A percentile compares a stretch with the other conserved stretches of the same genome.
These are phyloP conservation scores for Aporophyla lueneburgensis DNA, from an alignment of 2,888 invertebrate species.

Conservation along the genomic window DNA sequence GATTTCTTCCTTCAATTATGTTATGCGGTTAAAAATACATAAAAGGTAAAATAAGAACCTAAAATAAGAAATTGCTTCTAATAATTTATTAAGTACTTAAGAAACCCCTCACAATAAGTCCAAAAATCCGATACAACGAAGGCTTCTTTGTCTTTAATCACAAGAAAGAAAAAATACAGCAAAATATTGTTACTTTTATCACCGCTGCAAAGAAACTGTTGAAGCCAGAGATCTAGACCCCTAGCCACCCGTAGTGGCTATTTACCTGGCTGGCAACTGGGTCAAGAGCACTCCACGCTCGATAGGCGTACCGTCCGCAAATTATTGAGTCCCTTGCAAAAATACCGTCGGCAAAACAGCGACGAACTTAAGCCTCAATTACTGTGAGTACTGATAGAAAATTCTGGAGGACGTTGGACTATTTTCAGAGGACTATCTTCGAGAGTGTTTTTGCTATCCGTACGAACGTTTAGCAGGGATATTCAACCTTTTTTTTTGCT, in stretches of 20 bases:
- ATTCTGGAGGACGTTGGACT: conserved; percentile 41
- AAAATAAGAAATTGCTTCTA: neutral
- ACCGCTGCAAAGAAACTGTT: conserved; percentile 29
- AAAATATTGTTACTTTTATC: conserved; percentile 15
- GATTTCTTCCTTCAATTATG: neutral
- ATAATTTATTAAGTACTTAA: neutral
- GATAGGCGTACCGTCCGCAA: conserved; percentile 63
- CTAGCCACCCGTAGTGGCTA: conserved; percentile 46
- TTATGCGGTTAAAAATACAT: neutral
- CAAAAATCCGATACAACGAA: neutral
- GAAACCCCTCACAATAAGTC: neutral
- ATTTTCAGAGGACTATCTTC: conserved; percentile 49
- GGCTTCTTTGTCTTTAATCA: neutral
- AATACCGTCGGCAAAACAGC: conserved; percentile 54
- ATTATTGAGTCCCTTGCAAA: conserved; percentile 52
- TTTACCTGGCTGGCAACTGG: conserved; percentile 65
- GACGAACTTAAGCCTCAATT: conserved; percentile 48
- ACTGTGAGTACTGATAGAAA: conserved; percentile 52
- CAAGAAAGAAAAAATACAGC: neutral
- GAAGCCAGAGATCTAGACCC: conserved; percentile 13
- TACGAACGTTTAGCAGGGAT: conserved; percentile 34
- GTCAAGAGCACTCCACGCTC: conserved; percentile 65
- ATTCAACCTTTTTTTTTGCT: conserved; percentile 47
- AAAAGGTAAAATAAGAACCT: neutral
- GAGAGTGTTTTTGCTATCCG: conserved; percentile 51